Conservation (phyloP, 1,140 invertebrate species). For the Coboldia fuscipes region DNA sequence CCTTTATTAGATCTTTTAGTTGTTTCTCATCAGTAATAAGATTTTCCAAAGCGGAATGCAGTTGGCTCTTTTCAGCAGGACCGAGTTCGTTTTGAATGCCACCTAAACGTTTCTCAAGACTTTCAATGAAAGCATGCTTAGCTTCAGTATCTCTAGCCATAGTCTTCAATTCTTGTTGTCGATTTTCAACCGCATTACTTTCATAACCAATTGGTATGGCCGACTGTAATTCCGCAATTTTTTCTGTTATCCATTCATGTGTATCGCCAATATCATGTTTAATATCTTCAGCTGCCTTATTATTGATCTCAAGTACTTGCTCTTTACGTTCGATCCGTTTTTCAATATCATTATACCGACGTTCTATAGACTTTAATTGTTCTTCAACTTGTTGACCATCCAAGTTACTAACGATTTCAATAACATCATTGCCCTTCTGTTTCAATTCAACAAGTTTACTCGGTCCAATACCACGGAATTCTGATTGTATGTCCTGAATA, state of each 20-base stretch:
- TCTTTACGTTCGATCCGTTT: conserved; percentile 66
- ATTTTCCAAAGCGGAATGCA: conserved; percentile 40
- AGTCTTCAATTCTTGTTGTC: conserved; percentile 42
- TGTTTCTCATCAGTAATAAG: conserved; percentile 47
- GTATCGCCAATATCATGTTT: conserved; percentile 50
- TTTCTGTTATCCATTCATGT: conserved; percentile 58
- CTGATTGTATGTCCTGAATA: conserved; percentile 39
- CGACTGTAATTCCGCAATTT: conserved; percentile 40
- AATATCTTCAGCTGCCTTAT: conserved; percentile 56
- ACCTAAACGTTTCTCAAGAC: conserved; percentile 57
- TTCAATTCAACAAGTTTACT: conserved; percentile 43
- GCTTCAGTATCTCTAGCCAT: conserved; percentile 65
- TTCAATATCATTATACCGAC: conserved; percentile 57
- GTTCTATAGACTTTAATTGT: conserved; percentile 61
- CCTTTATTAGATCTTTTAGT: conserved; percentile 42
- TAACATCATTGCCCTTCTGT: conserved; percentile 41
- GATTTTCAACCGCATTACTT: conserved; percentile 47
- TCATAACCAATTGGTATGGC: conserved; percentile 49
- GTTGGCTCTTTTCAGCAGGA: conserved; percentile 43
- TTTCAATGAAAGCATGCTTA: conserved; percentile 61
- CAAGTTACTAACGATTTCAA: conserved; percentile 58
- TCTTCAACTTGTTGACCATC: conserved; percentile 83
- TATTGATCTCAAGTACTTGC: conserved; percentile 55
- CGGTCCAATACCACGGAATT: conserved; percentile 47
- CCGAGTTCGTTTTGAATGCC: conserved; percentile 74